phyloP scores from a whole-genome alignment of 2,797 vertebrate species.

The Loriculus beryllinus region DNA sequence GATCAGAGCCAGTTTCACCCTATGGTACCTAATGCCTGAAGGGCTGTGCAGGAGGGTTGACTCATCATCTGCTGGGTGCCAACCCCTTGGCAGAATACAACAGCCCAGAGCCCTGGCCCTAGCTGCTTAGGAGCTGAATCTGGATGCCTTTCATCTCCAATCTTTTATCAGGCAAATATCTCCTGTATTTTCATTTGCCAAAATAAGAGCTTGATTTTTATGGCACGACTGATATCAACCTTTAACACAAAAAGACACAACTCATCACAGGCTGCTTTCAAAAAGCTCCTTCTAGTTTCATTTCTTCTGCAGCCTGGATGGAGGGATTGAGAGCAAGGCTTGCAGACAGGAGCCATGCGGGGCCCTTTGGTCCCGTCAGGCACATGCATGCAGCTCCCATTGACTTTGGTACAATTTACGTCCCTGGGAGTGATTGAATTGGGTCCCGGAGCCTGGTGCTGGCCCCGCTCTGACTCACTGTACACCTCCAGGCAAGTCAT shows the following conservation, averaged over 20 bases:
- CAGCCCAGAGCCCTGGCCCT: not conserved
- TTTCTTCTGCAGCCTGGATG: not conserved
- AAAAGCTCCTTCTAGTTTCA: not conserved
- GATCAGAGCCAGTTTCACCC: accelerated
- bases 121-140: not conserved
- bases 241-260: not conserved
- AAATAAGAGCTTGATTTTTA: not conserved
- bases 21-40: accelerated
- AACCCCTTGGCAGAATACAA: not conserved
- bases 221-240: accelerated
- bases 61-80: accelerated
- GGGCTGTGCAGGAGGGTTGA: not conserved
- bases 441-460: slow-evolving; percentile 1
- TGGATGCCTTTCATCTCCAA: not conserved
- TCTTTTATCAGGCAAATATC: not conserved
- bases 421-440: slow-evolving; percentile 43
- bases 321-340: not conserved
- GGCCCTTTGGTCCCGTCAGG: not conserved
- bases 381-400: not conserved
- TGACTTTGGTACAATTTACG: not conserved
- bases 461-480: not conserved
- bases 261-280: not conserved
- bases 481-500: slow-evolving; percentile 9
- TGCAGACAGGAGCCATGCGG: not conserved
- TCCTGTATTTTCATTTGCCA: not conserved